Conservation (phyloP, 2,797 vertebrate species). For the Lagocephalus sceleratus region DNA sequence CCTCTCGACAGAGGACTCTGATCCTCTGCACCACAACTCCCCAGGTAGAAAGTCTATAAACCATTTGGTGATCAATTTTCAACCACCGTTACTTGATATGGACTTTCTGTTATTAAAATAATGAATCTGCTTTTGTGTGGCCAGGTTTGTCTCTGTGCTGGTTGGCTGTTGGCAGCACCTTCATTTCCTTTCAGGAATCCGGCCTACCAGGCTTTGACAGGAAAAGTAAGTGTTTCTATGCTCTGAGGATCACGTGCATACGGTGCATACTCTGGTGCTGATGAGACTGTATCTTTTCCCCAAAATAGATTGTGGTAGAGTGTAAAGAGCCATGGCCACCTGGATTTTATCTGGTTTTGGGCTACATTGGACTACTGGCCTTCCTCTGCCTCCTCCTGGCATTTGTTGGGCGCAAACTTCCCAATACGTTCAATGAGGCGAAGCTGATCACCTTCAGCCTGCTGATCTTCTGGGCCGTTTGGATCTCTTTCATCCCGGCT, state of each 20-base stretch:
- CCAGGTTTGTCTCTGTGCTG: conserved; percentile 68
- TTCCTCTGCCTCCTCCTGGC: conserved; percentile 72
- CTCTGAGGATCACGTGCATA: neutral
- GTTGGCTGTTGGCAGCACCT: conserved; percentile 64
- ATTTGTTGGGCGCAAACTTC: conserved; percentile 74
- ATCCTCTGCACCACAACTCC: conserved; percentile 68
- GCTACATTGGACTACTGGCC: conserved; percentile 76
- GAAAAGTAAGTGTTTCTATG: conserved; percentile 48
- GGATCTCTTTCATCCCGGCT: too few species aligned
- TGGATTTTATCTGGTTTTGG: conserved; percentile 75
- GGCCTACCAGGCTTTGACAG: conserved; percentile 63
- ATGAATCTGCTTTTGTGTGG: neutral
- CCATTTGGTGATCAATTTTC: neutral
- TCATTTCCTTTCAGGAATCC: conserved; percentile 72
- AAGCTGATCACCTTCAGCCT: too few species aligned
- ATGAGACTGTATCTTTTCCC: neutral
- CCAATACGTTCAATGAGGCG: conserved; percentile 78
- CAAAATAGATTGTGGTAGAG: conserved; percentile 68
- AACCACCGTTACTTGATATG: neutral
- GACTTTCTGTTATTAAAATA: neutral
- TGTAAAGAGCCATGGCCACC: conserved; percentile 73
- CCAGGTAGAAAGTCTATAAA: conserved; percentile 47
- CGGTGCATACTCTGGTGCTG: too few species aligned
- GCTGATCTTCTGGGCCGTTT: too few species aligned
- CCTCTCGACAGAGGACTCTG: conserved; percentile 64